Evolutionary conservation across 2,797 vertebrate species (phyloP).

Genomic region (Danio jaintianensis): DNA sequence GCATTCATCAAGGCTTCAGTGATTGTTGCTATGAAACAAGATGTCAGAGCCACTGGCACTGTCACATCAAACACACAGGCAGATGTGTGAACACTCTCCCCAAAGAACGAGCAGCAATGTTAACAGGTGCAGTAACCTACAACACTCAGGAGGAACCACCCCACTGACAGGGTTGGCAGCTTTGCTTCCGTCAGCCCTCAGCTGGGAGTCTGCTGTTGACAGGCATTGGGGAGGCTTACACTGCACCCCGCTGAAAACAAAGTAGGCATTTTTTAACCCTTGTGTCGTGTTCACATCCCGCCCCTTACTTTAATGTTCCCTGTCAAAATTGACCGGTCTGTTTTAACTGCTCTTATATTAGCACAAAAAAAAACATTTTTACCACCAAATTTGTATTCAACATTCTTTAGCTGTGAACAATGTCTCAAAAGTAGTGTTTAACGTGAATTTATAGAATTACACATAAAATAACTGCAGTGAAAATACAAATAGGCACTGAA

Average conservation of each 20-base stretch:
- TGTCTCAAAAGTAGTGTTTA: no score
- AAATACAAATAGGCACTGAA: no score
- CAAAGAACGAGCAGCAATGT: slow-evolving; percentile 63
- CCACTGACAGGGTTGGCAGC: slow-evolving; percentile 64
- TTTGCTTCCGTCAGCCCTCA: slow-evolving; percentile 67
- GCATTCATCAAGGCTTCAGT: neutral
- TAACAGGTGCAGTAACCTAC: slow-evolving; percentile 63
- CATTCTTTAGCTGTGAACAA: no score
- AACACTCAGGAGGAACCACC: slow-evolving; percentile 64
- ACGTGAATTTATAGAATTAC: no score
- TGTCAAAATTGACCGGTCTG: no score
- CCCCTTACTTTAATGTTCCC: no score
- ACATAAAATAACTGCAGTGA: no score
- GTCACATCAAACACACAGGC: slow-evolving; percentile 13
- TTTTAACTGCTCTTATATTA: no score
- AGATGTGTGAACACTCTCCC: slow-evolving; percentile 53
- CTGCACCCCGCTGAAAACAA: neutral
- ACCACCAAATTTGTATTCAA: no score
- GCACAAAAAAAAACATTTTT: no score
- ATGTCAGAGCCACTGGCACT: neutral
- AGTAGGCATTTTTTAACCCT: neutral
- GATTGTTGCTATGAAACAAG: slow-evolving; percentile 38
- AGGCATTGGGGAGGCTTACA: slow-evolving; percentile 23
- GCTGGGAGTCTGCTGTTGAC: slow-evolving; percentile 59
- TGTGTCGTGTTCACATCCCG: no score